These are phyloP conservation scores for Tamandua tetradactyla DNA, from an alignment of 2,797 vertebrate genomes.

Conservation along the genomic window DNA sequence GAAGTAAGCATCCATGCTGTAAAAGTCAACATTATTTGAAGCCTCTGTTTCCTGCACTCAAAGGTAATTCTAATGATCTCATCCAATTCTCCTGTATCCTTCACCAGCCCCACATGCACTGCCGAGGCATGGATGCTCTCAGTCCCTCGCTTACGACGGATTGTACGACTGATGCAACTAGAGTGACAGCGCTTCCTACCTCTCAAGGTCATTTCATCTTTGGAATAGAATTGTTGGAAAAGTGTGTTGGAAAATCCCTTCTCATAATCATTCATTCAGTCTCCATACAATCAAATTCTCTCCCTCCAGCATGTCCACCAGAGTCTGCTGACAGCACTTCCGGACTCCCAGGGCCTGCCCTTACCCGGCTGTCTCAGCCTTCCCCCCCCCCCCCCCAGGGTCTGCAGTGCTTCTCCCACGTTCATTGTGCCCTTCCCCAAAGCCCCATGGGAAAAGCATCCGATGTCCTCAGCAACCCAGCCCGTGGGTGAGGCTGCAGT, in stretches of 20 bases:
- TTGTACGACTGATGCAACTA: background rate
- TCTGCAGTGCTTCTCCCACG: background rate
- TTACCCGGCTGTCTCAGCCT: background rate
- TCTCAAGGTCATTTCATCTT: background rate
- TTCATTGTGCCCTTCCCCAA: background rate
- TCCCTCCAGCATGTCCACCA: background rate
- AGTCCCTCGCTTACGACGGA: background rate
- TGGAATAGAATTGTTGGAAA: background rate
- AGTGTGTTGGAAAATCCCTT: background rate
- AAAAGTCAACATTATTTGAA: too few species aligned
- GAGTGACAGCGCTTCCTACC: background rate
- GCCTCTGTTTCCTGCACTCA: background rate
- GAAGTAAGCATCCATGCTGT: background rate
- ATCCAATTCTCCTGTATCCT: background rate
- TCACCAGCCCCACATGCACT: background rate
- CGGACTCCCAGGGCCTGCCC: background rate
- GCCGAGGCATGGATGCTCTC: background rate
- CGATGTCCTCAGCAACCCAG: background rate
- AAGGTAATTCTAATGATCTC: background rate
- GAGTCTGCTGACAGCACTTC: background rate
- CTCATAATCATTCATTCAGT: background rate
- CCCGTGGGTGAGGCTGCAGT: background rate
- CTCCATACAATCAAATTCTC: background rate
- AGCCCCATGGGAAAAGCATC: background rate
- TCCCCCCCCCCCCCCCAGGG: background rate